A percentile compares a stretch with the other conserved stretches of the same genome.
Evolutionary conservation across 2,888 invertebrate species (phyloP).

Genomic region (Macaria notata): DNA sequence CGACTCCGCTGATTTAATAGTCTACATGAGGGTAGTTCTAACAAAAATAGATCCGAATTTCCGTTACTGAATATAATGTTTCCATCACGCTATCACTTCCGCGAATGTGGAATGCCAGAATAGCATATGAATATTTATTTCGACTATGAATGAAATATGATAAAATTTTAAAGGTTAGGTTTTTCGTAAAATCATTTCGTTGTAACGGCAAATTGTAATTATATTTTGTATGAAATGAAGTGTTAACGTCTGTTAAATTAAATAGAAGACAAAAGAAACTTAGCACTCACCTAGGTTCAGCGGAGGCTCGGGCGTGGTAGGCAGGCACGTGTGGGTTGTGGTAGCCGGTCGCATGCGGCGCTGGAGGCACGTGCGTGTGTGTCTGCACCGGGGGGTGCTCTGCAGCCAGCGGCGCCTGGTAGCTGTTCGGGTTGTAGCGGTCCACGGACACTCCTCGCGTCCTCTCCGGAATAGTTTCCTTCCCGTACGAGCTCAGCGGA

Average conservation of each 20-base stretch:
- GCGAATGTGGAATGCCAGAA: not conserved
- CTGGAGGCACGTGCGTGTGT: conserved; percentile 70
- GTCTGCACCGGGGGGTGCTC: conserved; percentile 74
- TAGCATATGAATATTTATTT: too few species aligned
- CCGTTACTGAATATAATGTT: conserved; percentile 4
- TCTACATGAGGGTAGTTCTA: conserved; percentile 4
- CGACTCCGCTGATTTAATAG: conserved; percentile 12
- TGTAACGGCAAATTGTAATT: too few species aligned
- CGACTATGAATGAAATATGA: too few species aligned
- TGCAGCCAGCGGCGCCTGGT: conserved; percentile 62
- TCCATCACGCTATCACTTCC: not conserved
- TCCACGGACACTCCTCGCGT: conserved; percentile 73
- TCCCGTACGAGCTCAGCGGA: conserved; percentile 66
- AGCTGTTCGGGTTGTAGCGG: conserved; percentile 71
- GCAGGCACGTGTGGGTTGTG: conserved; percentile 76
- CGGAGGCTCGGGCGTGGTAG: conserved; percentile 74
- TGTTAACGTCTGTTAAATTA: too few species aligned
- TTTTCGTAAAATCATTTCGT: too few species aligned
- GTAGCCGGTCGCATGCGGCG: conserved; percentile 57
- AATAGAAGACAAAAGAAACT: too few species aligned
- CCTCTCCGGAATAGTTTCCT: conserved; percentile 58
- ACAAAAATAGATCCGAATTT: conserved; percentile 11
- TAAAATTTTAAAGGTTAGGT: too few species aligned
- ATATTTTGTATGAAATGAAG: too few species aligned
- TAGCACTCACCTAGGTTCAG: conserved; percentile 68